phyloP scores from a whole-genome alignment of 2,888 invertebrate species.

The Andrena chrysosceles region DNA sequence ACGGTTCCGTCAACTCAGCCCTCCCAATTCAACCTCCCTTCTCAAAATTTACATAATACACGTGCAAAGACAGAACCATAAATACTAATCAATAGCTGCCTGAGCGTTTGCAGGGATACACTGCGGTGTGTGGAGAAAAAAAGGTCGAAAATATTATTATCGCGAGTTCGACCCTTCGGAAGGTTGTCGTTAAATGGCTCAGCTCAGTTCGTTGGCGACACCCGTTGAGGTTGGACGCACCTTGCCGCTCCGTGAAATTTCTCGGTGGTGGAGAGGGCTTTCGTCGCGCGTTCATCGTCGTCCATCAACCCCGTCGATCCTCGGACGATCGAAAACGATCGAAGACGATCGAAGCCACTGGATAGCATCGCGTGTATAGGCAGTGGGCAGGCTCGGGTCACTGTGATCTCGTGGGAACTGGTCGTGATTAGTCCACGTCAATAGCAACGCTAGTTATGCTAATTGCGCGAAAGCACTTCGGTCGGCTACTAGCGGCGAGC shows the following conservation, averaged over 20 bases:
- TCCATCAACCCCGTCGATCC: slow-evolving; percentile 69
- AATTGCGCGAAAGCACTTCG: slow-evolving; percentile 81
- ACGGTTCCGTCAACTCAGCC: slow-evolving; percentile 14
- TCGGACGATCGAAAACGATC: slow-evolving; percentile 62
- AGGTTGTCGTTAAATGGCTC: neutral
- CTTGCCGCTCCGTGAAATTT: neutral
- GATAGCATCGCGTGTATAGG: slow-evolving; percentile 40
- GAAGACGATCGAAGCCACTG: slow-evolving; percentile 43
- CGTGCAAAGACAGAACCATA: no score
- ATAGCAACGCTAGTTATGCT: slow-evolving; percentile 81
- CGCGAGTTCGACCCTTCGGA: neutral
- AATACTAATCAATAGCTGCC: no score
- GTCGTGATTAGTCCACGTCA: slow-evolving; percentile 82
- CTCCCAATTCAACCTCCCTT: neutral
- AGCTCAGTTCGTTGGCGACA: neutral
- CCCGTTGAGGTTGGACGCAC: neutral
- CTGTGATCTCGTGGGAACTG: slow-evolving; percentile 81
- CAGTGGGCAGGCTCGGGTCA: slow-evolving; percentile 62
- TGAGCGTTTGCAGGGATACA: no score
- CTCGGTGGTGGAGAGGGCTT: slow-evolving; percentile 41
- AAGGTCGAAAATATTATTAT: neutral
- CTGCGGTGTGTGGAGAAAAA: neutral
- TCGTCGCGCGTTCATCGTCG: slow-evolving; percentile 51
- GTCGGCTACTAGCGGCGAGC: slow-evolving; percentile 69
- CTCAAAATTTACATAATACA: neutral